Evolutionary conservation across 2,888 invertebrate genomes (phyloP).

Genomic region (Rapana venosa): DNA sequence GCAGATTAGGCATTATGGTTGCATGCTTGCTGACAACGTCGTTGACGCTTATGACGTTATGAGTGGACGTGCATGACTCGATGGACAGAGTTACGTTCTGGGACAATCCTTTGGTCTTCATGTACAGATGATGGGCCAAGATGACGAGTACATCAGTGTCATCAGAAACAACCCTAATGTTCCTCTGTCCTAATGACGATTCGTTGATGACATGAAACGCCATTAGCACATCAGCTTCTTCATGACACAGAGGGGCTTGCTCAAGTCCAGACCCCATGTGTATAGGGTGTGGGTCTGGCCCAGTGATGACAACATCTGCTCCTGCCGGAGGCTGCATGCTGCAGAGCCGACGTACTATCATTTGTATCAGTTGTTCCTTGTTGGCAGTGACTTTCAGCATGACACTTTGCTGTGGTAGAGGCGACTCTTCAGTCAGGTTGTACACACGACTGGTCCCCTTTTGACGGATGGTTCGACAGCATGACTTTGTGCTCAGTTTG

Average conservation of each 20-base stretch:
- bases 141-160: conserved; percentile 29
- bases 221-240: conserved; percentile 30
- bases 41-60: conserved; percentile 4
- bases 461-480: conserved; percentile 23
- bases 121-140: conserved; percentile 27
- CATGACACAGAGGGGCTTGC: conserved; percentile 15
- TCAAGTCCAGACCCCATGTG: conserved; percentile 30
- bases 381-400: conserved; percentile 14
- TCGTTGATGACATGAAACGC: conserved; percentile 35
- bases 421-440: conserved; percentile 4
- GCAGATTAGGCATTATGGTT: conserved; percentile 31
- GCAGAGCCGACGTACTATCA: conserved; percentile 28
- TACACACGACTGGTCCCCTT: conserved; percentile 21
- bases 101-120: conserved; percentile 19
- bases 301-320: conserved; percentile 19
- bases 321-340: conserved; percentile 5
- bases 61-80: conserved; percentile 25
- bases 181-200: conserved; percentile 14
- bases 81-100: neutral
- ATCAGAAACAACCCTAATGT: conserved; percentile 22
- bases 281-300: neutral
- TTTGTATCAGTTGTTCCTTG: conserved; percentile 28
- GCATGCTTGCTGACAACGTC: neutral
- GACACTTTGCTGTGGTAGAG: conserved; percentile 17
- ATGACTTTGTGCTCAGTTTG: conserved; percentile 29